These are phyloP conservation scores for Hymenochirus boettgeri DNA, from an alignment of 2,113 vertebrate species.

Conservation along the genomic window DNA sequence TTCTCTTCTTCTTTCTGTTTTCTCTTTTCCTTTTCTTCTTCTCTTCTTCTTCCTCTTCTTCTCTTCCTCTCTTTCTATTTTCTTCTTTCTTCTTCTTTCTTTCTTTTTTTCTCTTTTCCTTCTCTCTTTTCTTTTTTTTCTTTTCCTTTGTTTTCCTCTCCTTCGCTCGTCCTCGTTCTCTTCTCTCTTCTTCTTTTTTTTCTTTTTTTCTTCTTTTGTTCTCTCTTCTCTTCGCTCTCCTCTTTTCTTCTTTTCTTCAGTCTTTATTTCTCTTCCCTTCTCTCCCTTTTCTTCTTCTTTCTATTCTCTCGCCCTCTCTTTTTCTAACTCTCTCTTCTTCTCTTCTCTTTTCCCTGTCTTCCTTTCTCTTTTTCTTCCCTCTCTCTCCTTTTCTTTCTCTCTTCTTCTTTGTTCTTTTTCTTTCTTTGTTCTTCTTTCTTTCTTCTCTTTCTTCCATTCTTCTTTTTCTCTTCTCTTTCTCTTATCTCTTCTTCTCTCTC, in stretches of 20 bases:
- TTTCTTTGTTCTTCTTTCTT: too few species aligned
- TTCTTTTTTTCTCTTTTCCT: too few species aligned
- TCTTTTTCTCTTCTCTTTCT: too few species aligned
- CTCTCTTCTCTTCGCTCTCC: not conserved
- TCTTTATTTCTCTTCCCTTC: not conserved
- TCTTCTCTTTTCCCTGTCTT: not conserved
- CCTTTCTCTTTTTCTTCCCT: not conserved
- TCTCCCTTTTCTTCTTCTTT: not conserved
- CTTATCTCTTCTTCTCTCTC: too few species aligned
- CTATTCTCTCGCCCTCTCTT: not conserved
- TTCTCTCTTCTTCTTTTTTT: not conserved
- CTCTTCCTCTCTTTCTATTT: too few species aligned
- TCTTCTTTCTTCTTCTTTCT: not conserved
- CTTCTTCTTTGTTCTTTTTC: too few species aligned
- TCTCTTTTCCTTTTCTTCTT: too few species aligned
- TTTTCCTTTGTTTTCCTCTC: too few species aligned
- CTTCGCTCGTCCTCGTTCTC: not conserved
- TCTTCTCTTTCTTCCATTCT: too few species aligned
- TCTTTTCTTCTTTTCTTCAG: slow-evolving; percentile 2
- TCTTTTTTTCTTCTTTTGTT: not conserved
- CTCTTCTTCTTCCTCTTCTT: too few species aligned
- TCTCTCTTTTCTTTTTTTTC: too few species aligned
- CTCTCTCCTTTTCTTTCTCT: not conserved
- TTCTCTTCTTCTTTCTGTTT: too few species aligned
- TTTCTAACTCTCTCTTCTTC: not conserved